phyloP scores from a whole-genome alignment of 2,797 vertebrate genomes.

The Pelodytes ibericus region DNA sequence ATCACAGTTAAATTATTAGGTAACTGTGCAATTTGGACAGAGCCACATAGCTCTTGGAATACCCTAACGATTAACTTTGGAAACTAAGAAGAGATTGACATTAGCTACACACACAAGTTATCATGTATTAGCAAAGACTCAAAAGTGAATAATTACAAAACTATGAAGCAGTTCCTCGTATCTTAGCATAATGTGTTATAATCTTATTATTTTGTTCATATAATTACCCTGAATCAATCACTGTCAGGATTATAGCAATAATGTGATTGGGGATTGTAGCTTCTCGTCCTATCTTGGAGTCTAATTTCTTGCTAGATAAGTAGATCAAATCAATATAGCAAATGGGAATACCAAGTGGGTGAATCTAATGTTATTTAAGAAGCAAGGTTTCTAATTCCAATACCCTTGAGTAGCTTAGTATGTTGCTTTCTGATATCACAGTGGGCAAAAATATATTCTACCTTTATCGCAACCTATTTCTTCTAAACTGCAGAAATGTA shows the following conservation, averaged over 20 bases:
- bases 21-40: no score
- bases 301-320: slow-evolving; percentile 70
- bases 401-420: neutral
- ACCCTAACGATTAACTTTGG: no score
- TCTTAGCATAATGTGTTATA: slow-evolving; percentile 76
- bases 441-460: no score
- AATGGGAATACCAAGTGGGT: slow-evolving; percentile 66
- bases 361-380: slow-evolving; percentile 64
- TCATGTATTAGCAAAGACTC: slow-evolving; percentile 22
- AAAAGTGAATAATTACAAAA: slow-evolving; percentile 66
- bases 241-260: slow-evolving; percentile 74
- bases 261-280: slow-evolving; percentile 70
- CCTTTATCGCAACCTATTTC: no score
- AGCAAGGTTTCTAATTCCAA: slow-evolving; percentile 61
- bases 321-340: slow-evolving; percentile 70
- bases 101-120: neutral
- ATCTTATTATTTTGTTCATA: slow-evolving; percentile 72
- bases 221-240: slow-evolving; percentile 81
- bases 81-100: neutral
- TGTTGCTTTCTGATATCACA: no score
- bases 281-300: slow-evolving; percentile 66
- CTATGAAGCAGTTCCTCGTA: slow-evolving; percentile 64
- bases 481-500: no score
- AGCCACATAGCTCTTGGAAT: no score
- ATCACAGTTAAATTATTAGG: no score